These are phyloP conservation scores for Cliona cf. orientalis DNA, from an alignment of 37 sponge, comb jelly and placozoan species.

Conservation along the genomic window DNA sequence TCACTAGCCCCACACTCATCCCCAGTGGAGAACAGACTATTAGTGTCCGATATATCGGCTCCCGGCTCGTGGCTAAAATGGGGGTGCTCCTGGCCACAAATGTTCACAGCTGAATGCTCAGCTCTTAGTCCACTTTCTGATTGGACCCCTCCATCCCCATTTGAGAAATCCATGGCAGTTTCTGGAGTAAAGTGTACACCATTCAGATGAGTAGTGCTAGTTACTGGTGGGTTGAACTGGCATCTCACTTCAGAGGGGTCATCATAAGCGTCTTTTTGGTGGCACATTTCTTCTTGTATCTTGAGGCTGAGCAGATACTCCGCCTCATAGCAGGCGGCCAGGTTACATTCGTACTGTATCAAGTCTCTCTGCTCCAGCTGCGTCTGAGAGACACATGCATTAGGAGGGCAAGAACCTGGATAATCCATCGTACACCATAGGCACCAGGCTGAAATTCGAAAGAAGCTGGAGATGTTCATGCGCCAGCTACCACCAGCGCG, in stretches of 20 bases:
- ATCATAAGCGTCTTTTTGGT: neutral
- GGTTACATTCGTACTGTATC: constrained; percentile 37
- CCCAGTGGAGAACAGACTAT: no score
- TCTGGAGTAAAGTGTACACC: no score
- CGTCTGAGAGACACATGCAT: constrained; percentile 6
- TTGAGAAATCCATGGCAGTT: no score
- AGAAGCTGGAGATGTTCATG: no score
- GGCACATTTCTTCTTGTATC: constrained; percentile 6
- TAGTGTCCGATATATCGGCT: no score
- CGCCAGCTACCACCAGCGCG: no score
- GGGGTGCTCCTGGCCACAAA: no score
- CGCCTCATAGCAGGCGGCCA: constrained; percentile 57
- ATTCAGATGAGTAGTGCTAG: no score
- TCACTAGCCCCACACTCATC: neutral
- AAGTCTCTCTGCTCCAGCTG: constrained; percentile 4
- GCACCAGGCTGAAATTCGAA: neutral
- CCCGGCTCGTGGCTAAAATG: no score
- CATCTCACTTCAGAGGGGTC: neutral
- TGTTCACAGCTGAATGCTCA: no score
- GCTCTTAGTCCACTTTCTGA: no score
- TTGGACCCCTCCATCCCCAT: no score
- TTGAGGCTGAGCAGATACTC: constrained; percentile 37
- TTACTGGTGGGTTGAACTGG: neutral
- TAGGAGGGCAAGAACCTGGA: constrained; percentile 6
- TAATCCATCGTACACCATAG: neutral